Evolutionary conservation across 2,797 vertebrate genomes (phyloP).

Genomic region (Periparus ater): DNA sequence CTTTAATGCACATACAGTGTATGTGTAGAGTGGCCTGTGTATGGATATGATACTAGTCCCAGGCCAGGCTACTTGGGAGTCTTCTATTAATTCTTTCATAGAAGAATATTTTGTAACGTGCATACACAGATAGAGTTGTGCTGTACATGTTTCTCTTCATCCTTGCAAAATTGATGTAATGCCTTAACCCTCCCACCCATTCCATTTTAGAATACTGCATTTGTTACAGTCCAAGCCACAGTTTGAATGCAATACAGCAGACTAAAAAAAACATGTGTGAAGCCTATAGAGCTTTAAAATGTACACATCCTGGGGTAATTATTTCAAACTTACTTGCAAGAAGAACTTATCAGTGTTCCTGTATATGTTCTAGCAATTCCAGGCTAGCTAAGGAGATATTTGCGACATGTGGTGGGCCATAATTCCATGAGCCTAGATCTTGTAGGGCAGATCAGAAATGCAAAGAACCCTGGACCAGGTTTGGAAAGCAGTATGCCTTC

Average conservation of each 20-base stretch:
- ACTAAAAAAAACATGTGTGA: fast-evolving
- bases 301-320: background rate
- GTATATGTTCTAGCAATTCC: background rate
- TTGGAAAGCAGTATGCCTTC: background rate
- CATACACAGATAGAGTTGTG: background rate
- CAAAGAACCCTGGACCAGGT: background rate
- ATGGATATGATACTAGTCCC: background rate
- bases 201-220: background rate
- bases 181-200: background rate
- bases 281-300: background rate
- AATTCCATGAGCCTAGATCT: background rate
- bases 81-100: background rate
- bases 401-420: fast-evolving
- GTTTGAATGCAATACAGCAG: background rate
- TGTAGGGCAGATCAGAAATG: fast-evolving
- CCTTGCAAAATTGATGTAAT: background rate
- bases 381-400: background rate
- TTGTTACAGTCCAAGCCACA: background rate
- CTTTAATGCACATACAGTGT: background rate
- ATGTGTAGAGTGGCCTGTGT: no score
- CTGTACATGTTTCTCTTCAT: background rate
- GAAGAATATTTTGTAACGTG: background rate
- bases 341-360: background rate
- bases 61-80: background rate
- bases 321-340: background rate